A percentile compares a stretch with the other conserved stretches of the same genome.
phyloP scores from a whole-genome alignment of 2,113 vertebrate genomes.

The Myanophis thanlyinensis region DNA sequence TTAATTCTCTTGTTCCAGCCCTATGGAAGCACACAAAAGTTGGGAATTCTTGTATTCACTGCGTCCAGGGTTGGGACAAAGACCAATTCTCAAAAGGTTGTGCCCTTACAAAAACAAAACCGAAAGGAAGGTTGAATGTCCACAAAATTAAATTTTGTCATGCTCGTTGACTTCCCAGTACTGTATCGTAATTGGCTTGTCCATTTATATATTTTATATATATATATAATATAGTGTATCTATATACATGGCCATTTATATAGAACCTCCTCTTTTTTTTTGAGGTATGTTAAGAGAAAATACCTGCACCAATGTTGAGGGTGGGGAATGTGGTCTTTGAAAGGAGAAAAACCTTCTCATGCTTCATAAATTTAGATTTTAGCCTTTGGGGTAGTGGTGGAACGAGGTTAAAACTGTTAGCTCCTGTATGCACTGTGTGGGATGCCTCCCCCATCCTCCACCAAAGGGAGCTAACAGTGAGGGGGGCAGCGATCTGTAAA shows the following conservation, averaged over 20 bases:
- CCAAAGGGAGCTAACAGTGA: background rate
- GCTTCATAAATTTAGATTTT: conserved; percentile 33
- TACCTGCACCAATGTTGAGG: conserved; percentile 54
- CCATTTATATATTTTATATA: conserved; percentile 8
- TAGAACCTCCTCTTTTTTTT: conserved; percentile 15
- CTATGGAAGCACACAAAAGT: background rate
- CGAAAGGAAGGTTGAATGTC: conserved; percentile 75
- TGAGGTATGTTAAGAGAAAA: conserved; percentile 67
- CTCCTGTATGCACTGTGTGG: background rate
- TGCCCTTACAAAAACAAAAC: conserved; percentile 9
- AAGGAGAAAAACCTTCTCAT: conserved; percentile 45
- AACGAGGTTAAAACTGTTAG: background rate
- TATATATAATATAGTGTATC: background rate
- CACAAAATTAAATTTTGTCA: conserved; percentile 78
- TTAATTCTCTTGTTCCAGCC: background rate
- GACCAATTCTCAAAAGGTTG: background rate
- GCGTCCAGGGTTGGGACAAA: background rate
- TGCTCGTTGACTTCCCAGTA: conserved; percentile 76
- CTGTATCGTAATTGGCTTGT: conserved; percentile 56
- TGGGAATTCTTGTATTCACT: background rate
- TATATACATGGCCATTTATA: conserved; percentile 55
- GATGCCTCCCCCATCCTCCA: background rate
- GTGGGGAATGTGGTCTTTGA: conserved; percentile 53
- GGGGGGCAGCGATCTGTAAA: background rate
- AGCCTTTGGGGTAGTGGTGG: conserved; percentile 9